Evolutionary conservation across 2,797 vertebrate genomes (phyloP).

Genomic region (Mus spretus): DNA sequence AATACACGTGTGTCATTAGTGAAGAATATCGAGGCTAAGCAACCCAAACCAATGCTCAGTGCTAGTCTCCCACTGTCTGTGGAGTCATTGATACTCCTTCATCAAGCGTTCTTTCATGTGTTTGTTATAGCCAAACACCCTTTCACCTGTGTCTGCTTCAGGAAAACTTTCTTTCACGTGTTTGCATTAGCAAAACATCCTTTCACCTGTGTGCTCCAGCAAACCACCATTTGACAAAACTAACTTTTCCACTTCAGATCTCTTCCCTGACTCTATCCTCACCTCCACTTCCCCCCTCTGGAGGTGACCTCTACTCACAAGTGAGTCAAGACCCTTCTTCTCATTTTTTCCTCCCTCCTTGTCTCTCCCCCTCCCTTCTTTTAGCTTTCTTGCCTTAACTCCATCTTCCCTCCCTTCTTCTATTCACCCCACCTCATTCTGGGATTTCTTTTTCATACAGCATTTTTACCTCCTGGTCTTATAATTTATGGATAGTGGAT

Average conservation of each 20-base stretch:
- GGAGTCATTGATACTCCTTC: not conserved
- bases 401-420: not conserved
- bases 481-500: not conserved
- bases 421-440: not conserved
- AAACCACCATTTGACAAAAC: not conserved
- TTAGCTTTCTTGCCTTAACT: too few species aligned
- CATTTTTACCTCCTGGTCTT: not conserved
- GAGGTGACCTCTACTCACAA: not conserved
- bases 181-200: not conserved
- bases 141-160: not conserved
- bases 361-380: not conserved
- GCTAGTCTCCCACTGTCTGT: not conserved
- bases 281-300: not conserved
- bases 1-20: not conserved
- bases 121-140: not conserved
- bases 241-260: not conserved
- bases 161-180: not conserved
- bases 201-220: not conserved
- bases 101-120: not conserved
- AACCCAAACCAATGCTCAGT: not conserved
- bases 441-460: not conserved
- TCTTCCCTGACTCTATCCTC: not conserved
- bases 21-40: not conserved
- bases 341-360: not conserved
- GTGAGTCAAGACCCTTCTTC: not conserved